Conservation (phyloP, 2,797 vertebrate species). For the Denticeps clupeoides region DNA sequence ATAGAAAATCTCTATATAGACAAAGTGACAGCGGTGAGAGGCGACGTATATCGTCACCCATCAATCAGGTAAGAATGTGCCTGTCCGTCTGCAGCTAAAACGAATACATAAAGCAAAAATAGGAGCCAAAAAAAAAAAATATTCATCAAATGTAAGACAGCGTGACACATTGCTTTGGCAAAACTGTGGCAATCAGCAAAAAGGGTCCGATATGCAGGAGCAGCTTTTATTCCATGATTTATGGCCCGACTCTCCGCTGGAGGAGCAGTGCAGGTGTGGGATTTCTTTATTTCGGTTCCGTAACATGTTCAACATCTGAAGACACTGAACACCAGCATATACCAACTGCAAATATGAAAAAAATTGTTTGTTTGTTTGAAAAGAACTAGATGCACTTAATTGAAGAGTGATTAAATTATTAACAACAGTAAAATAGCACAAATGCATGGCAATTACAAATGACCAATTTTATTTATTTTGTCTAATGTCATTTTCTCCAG, state of each 20-base stretch:
- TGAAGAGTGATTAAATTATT: too few relatives aligned
- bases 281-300: background rate
- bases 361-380: too few relatives aligned
- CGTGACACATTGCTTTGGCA: background rate
- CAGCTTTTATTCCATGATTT: background rate
- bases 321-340: background rate
- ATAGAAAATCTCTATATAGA: too few relatives aligned
- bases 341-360: background rate
- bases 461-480: too few relatives aligned
- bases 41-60: too few relatives aligned
- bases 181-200: constrained; percentile 1
- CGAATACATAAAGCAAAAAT: background rate
- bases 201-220: background rate
- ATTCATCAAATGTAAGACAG: background rate
- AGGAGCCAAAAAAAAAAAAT: background rate
- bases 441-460: too few relatives aligned
- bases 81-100: constrained; percentile 18
- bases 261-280: background rate
- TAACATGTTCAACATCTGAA: background rate
- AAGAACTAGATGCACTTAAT: too few relatives aligned
- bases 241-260: background rate
- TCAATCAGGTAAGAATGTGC: constrained; percentile 29
- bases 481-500: too few relatives aligned
- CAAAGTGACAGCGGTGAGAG: too few relatives aligned
- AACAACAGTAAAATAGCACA: too few relatives aligned